Evolutionary conservation across 2,113 vertebrate species (phyloP).

Genomic region (Polyodon spathula): DNA sequence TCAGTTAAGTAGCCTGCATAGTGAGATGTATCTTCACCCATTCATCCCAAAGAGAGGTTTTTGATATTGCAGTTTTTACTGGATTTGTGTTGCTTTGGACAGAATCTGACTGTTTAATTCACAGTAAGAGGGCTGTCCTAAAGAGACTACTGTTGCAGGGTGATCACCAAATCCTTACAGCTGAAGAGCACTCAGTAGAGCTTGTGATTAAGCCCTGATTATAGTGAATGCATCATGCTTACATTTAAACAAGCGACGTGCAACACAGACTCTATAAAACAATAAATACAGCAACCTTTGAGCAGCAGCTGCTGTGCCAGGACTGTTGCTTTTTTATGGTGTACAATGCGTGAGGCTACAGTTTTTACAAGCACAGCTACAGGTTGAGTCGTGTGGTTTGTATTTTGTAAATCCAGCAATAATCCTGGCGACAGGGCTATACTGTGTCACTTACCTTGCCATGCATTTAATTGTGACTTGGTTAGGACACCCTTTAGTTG

Average conservation of each 20-base stretch:
- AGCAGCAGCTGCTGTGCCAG: background rate
- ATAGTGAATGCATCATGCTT: slow-evolving; percentile 16
- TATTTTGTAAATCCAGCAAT: too few relatives aligned
- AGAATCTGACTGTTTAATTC: slow-evolving; percentile 11
- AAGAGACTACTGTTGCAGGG: slow-evolving; percentile 2
- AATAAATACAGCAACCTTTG: too few relatives aligned
- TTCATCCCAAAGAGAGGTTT: slow-evolving; percentile 7
- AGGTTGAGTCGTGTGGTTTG: background rate
- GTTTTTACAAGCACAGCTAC: background rate
- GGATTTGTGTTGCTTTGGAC: slow-evolving; percentile 7
- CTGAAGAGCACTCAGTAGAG: slow-evolving; percentile 18
- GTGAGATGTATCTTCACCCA: slow-evolving; percentile 12
- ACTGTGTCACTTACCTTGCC: too few relatives aligned
- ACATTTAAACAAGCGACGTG: slow-evolving; percentile 18
- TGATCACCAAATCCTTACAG: slow-evolving; percentile 20
- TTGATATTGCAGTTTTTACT: slow-evolving; percentile 1
- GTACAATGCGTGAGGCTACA: too few relatives aligned
- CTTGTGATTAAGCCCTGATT: slow-evolving; percentile 22
- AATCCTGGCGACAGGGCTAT: too few relatives aligned
- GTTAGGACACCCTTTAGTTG: too few relatives aligned
- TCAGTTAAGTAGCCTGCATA: too few relatives aligned
- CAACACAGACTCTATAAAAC: slow-evolving; percentile 6
- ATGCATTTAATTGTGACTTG: too few relatives aligned
- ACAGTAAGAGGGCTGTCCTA: slow-evolving; percentile 7
- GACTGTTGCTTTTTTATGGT: too few relatives aligned